Percentiles rank a stretch among this genome's conserved stretches.
phyloP scores from a whole-genome alignment of 2,888 invertebrate species.

The Blastobasis lacticolella region DNA sequence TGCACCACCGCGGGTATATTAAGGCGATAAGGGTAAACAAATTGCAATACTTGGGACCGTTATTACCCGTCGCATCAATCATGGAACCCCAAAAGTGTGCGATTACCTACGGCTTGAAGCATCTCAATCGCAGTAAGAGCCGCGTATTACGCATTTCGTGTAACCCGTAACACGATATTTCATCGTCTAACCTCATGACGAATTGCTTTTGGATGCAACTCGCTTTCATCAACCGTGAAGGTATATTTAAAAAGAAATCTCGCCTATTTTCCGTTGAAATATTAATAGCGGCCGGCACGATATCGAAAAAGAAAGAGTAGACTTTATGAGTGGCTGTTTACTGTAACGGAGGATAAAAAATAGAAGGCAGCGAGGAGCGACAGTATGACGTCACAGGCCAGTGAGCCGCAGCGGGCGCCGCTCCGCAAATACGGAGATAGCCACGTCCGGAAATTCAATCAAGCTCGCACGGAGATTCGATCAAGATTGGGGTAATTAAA shows the following conservation, averaged over 20 bases:
- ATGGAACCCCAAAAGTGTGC: conserved; percentile 57
- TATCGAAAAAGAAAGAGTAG: conserved; percentile 38
- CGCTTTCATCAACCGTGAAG: conserved; percentile 1
- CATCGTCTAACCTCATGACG: conserved; percentile 8
- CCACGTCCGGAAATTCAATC: conserved; percentile 68
- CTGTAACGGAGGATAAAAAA: conserved; percentile 56
- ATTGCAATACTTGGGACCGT: conserved; percentile 69
- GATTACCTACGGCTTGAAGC: conserved; percentile 41
- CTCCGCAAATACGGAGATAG: conserved; percentile 63
- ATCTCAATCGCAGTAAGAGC: conserved; percentile 22
- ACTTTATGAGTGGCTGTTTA: conserved; percentile 63
- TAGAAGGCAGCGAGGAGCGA: conserved; percentile 32
- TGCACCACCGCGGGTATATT: conserved; percentile 43
- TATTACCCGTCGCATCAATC: conserved; percentile 72
- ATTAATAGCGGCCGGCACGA: neutral
- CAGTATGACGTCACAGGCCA: conserved; percentile 64
- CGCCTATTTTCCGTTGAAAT: conserved; percentile 2
- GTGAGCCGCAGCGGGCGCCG: conserved; percentile 55
- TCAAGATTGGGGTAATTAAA: conserved; percentile 70
- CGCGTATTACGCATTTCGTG: conserved; percentile 20
- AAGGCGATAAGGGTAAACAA: conserved; percentile 70
- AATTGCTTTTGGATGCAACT: conserved; percentile 15
- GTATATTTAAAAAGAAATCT: neutral
- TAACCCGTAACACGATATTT: neutral
- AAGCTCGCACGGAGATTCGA: conserved; percentile 64